Evolutionary conservation across 1,140 invertebrate genomes (phyloP).

Genomic region (Drosophila obscura): DNA sequence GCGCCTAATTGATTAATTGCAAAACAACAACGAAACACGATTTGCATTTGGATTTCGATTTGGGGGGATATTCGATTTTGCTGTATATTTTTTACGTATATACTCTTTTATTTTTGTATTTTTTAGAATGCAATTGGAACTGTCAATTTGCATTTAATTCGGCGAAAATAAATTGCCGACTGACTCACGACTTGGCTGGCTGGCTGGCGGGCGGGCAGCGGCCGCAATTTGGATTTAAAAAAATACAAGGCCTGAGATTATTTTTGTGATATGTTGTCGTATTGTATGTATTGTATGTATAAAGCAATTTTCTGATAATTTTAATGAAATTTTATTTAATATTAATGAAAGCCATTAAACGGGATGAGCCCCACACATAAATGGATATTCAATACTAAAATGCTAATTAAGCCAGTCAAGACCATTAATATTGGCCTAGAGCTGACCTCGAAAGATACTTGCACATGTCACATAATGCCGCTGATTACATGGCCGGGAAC

Average conservation of each 20-base stretch:
- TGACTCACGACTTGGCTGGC: conserved; percentile 69
- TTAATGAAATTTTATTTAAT: conserved; percentile 27
- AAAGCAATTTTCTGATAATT: conserved; percentile 33
- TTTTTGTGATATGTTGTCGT: conserved; percentile 43
- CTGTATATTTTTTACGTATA: conserved; percentile 20
- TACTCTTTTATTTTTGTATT: conserved; percentile 13
- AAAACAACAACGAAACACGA: conserved; percentile 76
- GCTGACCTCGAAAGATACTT: conserved; percentile 54
- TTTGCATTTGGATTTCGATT: conserved; percentile 75
- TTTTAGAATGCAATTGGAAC: conserved; percentile 78
- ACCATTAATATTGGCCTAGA: conserved; percentile 51
- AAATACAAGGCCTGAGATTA: conserved; percentile 57
- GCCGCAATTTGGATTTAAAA: conserved; percentile 61
- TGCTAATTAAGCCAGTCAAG: conserved; percentile 55
- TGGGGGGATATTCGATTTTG: conserved; percentile 51
- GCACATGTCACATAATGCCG: conserved; percentile 43
- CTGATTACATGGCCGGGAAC: conserved; percentile 42
- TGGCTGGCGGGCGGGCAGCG: conserved; percentile 24
- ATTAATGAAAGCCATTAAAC: conserved; percentile 5
- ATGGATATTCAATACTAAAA: conserved; percentile 56
- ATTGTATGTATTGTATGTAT: conserved; percentile 22
- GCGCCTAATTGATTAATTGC: conserved; percentile 81
- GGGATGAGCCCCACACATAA: conserved; percentile 21
- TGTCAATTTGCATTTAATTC: conserved; percentile 82
- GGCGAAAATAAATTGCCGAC: conserved; percentile 78